Base-by-base conservation (phyloP, 2,113 vertebrate species). In the Eulemur rufifrons region DNA sequence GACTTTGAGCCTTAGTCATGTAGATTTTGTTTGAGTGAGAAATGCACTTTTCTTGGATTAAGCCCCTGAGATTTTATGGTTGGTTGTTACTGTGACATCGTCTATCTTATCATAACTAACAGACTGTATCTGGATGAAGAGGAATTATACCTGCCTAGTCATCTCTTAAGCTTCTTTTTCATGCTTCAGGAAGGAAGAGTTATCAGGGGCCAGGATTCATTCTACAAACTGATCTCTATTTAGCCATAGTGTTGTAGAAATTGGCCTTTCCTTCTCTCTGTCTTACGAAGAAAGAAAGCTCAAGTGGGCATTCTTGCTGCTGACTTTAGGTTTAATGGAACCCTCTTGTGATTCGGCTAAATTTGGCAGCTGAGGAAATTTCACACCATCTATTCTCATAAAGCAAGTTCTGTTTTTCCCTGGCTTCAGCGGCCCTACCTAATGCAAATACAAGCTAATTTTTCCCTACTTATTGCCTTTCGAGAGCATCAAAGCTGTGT, bases 41-140 rank as follows among this genome's bases (percentile, higher is more conserved):
- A 92, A 39, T 64, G 86, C 71, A 32, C 6, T 76, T 71, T 56
- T 59, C 45, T 77, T 68, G 18, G 45, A 78, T 91, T 85, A 82
- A 56, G 63, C 6, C 23, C 37, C 73, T 74, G 54, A 84, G n/a
- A 59, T 80, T 47, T 85, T 68, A 39, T 45, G 23, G 32, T 78
- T 71, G 34, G 10, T 95, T 89, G 54, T 92, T 71, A 42, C 63
- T 76, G 56, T 17, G 27, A 32, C 29, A n/a, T 37, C 71, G 34
- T 8, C 8, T 73, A 23, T 68, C 32, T 96, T 94, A 59, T 90
- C 45, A 15, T 39, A 94, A 63, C 54, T 39, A 89, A 56, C 68
- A 96, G 73, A 83, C 59, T 77, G 39, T 83, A 59, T 56, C 27
- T 76, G 68, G 63, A 69, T 92, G 59, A 83, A 92, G 76, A 93